Evolutionary conservation across 2,113 vertebrate genomes (phyloP), one percentile per base, ranked within the genome.

Genomic region (Seriola aureovittata): DNA sequence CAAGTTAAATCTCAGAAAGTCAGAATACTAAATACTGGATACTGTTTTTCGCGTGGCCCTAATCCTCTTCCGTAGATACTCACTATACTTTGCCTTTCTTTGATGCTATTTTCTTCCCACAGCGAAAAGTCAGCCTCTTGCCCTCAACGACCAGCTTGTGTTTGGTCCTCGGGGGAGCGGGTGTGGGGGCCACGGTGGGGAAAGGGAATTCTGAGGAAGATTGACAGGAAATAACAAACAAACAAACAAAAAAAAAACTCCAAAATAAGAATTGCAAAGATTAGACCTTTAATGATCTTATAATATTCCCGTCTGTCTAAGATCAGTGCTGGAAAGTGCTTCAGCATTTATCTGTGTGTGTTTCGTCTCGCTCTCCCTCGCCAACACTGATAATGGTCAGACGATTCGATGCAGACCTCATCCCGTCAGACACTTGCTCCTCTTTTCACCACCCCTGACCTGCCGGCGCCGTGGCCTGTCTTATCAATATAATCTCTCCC

Each of bases 1-100:
- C 29, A 29, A 29, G 29, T 29, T 29, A 29, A 29, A 29, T 29
- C 38, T 38, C 38, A 38, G 8, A 38, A 38, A 38, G 5, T 7
- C 38, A 38, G 38, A 38, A 5, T 38, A 38, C 1, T 8, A 38
- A 5, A 38, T 8, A 38, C 38, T 38, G 38, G 1, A 8, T 8
- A 8, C 38, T 8, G 29, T 29, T 29, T 29, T 29, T 2, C 29
- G 29, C 29, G 29, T 29, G 29, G 29, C 29, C 29, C 29, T 29
- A 29, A 29, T 29, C 29, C 29, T 29, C 29, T 3, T 29, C 29
- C 29, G 29, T 29, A 29, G 36, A 82, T 81, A 99, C 98, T 97
- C 92, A 99, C 98, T 95, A 90, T 71, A 99, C 96, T 97, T 98
- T 99, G 91, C 98, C 98, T 93, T 97, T 97, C 90, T 97, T 99